These are phyloP conservation scores for Phlogophora meticulosa DNA, from an alignment of 2,888 invertebrate species.

Conservation along the genomic window DNA sequence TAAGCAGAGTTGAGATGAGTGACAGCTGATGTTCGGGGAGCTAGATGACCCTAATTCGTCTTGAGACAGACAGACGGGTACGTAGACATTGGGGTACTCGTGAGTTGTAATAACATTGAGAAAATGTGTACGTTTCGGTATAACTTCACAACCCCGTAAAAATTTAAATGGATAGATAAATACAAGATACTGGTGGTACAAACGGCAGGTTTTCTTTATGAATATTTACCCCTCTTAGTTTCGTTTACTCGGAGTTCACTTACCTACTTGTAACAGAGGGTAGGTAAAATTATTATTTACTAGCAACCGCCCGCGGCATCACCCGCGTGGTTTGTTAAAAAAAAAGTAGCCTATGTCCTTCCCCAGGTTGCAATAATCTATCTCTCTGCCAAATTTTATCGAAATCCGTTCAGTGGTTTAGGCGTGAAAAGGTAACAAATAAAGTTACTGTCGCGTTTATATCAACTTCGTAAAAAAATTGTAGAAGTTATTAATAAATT, in stretches of 20 bases:
- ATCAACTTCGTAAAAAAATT: too few species aligned
- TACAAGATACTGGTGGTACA: background rate
- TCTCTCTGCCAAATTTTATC: too few species aligned
- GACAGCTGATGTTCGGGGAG: conserved; percentile 68
- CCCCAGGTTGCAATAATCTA: too few species aligned
- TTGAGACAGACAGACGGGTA: conserved; percentile 64
- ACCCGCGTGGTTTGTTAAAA: too few species aligned
- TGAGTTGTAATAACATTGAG: conserved; percentile 17
- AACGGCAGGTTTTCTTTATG: background rate
- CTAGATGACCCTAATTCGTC: conserved; percentile 65
- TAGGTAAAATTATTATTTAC: too few species aligned
- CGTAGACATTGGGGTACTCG: conserved; percentile 21
- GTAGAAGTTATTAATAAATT: too few species aligned
- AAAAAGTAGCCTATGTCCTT: too few species aligned
- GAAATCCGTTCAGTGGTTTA: too few species aligned
- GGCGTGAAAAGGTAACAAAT: too few species aligned
- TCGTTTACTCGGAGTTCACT: background rate
- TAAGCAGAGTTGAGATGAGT: conserved; percentile 51
- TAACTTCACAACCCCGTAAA: background rate
- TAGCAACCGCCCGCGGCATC: too few species aligned
- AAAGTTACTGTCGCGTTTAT: too few species aligned
- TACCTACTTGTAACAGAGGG: too few species aligned
- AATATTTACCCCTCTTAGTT: background rate
- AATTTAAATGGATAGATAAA: conserved; percentile 2
- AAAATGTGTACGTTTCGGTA: background rate